phyloP scores from a whole-genome alignment of 2,888 invertebrate species.

The Tridacna gigas region DNA sequence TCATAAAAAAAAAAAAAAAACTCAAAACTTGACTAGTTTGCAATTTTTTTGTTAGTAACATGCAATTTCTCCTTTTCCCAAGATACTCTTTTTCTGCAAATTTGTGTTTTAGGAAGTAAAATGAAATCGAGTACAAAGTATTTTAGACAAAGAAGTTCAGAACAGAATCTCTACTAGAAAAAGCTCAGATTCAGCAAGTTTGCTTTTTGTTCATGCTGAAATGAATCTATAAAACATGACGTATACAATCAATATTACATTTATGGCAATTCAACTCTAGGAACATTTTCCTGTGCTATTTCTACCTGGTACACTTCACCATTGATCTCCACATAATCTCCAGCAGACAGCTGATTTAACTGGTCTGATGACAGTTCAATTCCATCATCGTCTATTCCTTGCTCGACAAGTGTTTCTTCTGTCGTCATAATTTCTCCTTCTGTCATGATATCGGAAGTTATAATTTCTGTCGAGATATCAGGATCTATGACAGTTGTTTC shows the following conservation, averaged over 20 bases:
- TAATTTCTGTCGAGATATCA: constrained; percentile 62
- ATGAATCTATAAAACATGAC: neutral
- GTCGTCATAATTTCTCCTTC: constrained; percentile 43
- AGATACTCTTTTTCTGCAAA: too few species aligned
- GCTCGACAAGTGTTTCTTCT: constrained; percentile 31
- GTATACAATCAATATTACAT: neutral
- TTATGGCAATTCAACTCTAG: neutral
- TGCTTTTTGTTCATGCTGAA: neutral
- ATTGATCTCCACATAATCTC: constrained; percentile 83
- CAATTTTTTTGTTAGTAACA: too few species aligned
- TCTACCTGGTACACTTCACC: constrained; percentile 83
- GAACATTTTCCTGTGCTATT: constrained; percentile 48
- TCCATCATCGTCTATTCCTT: constrained; percentile 53
- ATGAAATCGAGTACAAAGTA: too few species aligned
- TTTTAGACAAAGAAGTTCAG: too few species aligned
- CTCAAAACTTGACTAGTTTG: too few species aligned
- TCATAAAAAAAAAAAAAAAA: too few species aligned
- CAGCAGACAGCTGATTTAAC: constrained; percentile 78
- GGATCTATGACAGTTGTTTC: constrained; percentile 58
- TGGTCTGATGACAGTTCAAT: constrained; percentile 80
- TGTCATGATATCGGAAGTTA: constrained; percentile 58
- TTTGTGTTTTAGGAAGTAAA: too few species aligned
- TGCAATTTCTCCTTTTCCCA: too few species aligned
- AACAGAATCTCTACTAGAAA: too few species aligned
- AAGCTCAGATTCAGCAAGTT: too few species aligned